These are phyloP conservation scores for Rhabdomys pumilio DNA, from an alignment of 2,797 vertebrate genomes.

Conservation along the genomic window DNA sequence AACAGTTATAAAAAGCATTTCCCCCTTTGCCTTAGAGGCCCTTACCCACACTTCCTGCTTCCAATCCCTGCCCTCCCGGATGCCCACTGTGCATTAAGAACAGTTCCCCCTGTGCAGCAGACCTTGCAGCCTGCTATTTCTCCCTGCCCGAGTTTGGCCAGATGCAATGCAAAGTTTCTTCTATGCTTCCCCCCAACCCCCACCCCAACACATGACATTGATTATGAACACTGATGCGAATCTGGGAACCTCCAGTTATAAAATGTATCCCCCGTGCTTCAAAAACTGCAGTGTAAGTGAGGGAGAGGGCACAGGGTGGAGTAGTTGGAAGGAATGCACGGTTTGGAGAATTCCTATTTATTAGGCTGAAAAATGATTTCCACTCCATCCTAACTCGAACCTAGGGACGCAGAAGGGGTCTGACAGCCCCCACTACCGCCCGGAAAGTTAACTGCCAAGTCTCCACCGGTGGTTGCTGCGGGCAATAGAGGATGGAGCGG, in stretches of 20 bases:
- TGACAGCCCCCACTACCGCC: conserved; percentile 59
- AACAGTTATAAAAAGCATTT: conserved; percentile 52
- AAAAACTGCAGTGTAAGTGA: conserved; percentile 85
- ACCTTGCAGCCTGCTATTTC: conserved; percentile 52
- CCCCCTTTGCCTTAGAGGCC: rapidly evolving
- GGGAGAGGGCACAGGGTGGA: conserved; percentile 79
- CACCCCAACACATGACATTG: conserved; percentile 78
- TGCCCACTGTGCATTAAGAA: conserved; percentile 70
- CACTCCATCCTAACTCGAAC: conserved; percentile 36
- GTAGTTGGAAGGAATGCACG: conserved; percentile 75
- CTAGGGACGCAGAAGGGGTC: conserved; percentile 61
- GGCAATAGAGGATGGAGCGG: conserved; percentile 37
- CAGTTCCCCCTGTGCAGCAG: conserved; percentile 39
- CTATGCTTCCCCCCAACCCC: conserved; percentile 73
- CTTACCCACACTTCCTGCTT: conserved; percentile 65
- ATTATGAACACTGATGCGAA: conserved; percentile 35
- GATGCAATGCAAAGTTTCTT: conserved; percentile 80
- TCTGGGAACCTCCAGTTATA: conserved; percentile 68
- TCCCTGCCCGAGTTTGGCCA: conserved; percentile 69
- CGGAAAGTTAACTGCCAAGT: conserved; percentile 83
- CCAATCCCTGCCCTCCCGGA: conserved; percentile 74
- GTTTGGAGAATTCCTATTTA: conserved; percentile 80
- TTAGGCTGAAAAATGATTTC: conserved; percentile 56
- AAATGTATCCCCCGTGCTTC: conserved; percentile 81
- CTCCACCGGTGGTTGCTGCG: conserved; percentile 77